Evolutionary conservation across 1,140 invertebrate genomes (phyloP).

Genomic region (Cheumatopsyche charites): DNA sequence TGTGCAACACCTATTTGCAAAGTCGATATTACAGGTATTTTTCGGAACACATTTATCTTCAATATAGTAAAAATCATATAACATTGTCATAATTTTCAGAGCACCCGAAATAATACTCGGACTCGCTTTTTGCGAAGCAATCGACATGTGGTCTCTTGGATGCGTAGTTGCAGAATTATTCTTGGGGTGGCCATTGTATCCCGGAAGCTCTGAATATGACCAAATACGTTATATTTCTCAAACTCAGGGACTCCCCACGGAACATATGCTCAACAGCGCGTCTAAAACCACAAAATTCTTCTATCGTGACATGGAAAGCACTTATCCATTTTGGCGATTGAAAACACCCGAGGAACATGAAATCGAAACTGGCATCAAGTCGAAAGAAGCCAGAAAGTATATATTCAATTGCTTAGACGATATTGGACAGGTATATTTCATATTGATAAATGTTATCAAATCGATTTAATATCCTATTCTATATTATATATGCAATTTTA

Average conservation of each 20-base stretch:
- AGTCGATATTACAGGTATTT: slow-evolving; percentile 89
- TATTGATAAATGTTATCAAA: background rate
- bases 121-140: slow-evolving; percentile 98
- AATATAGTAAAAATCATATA: slow-evolving; percentile 3
- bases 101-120: slow-evolving; percentile 99
- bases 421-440: slow-evolving; percentile 77
- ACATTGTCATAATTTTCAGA: slow-evolving; percentile 57
- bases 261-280: slow-evolving; percentile 98
- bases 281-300: slow-evolving; percentile 99
- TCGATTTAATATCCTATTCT: slow-evolving; percentile 4
- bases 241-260: slow-evolving; percentile 87
- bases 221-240: slow-evolving; percentile 91
- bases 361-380: slow-evolving; percentile 96
- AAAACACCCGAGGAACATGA: slow-evolving; percentile 99
- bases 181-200: slow-evolving; percentile 99
- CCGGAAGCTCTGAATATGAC: slow-evolving; percentile 99
- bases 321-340: slow-evolving; percentile 96
- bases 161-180: slow-evolving; percentile 99
- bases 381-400: slow-evolving; percentile 99
- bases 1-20: slow-evolving; percentile 99
- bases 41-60: background rate
- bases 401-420: slow-evolving; percentile 99
- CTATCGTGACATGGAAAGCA: slow-evolving; percentile 94
- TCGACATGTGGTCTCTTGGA: slow-evolving; percentile 99
- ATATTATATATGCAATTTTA: slow-evolving; percentile 52